A percentile compares a stretch with the other conserved stretches of the same genome.
These are phyloP conservation scores for Patella caerulea DNA, from an alignment of 2,888 invertebrate genomes.

Conservation along the genomic window DNA sequence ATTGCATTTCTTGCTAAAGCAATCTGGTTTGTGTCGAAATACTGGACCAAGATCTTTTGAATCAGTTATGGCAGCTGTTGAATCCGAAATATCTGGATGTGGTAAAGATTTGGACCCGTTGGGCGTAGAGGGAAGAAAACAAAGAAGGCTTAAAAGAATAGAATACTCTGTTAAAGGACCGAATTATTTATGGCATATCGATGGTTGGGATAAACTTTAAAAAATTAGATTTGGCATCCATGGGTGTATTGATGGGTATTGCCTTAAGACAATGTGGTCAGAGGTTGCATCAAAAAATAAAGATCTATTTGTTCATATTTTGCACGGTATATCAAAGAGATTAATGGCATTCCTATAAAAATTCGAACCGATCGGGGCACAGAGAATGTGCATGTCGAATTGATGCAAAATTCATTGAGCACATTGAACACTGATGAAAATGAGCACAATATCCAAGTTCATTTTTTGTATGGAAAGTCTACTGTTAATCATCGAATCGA, in stretches of 20 bases:
- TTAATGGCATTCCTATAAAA: conserved; percentile 15
- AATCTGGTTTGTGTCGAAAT: neutral
- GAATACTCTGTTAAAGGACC: conserved; percentile 20
- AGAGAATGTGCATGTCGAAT: no score
- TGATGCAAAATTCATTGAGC: no score
- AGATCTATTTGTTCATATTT: conserved; percentile 23
- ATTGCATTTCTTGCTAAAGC: neutral
- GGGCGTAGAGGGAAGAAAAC: conserved; percentile 9
- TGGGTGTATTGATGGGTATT: conserved; percentile 31
- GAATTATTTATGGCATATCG: conserved; percentile 27
- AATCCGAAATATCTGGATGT: neutral
- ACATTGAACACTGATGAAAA: no score
- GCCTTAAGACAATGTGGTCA: conserved; percentile 21
- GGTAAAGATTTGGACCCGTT: conserved; percentile 5
- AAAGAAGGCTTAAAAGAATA: conserved; percentile 12
- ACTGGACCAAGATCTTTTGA: neutral
- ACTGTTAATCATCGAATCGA: neutral
- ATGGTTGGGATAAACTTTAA: conserved; percentile 29
- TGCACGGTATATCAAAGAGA: neutral
- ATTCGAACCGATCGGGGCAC: no score
- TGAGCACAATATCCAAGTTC: no score
- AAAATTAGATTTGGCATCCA: conserved; percentile 26
- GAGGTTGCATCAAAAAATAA: conserved; percentile 16
- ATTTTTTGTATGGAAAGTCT: neutral
- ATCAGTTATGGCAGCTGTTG: neutral